Conservation (phyloP, 2,113 vertebrate genomes). For the Cricetomys ansorgei region DNA sequence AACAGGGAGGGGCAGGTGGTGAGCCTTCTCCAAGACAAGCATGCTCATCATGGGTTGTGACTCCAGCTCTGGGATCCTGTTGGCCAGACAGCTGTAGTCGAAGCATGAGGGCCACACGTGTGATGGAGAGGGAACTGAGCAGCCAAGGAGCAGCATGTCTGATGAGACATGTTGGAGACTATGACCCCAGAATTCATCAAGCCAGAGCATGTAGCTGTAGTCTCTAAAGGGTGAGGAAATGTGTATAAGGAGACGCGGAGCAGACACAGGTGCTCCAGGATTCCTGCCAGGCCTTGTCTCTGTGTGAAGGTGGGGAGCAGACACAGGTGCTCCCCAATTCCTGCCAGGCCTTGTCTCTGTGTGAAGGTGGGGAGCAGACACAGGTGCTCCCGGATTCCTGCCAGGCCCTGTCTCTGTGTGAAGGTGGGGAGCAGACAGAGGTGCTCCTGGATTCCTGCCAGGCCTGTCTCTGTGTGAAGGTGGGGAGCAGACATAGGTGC, state of each 20-base stretch:
- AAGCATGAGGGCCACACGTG: conserved; percentile 87
- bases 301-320: not conserved
- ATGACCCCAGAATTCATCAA: conserved; percentile 65
- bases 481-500: too few species aligned
- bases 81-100: conserved; percentile 88
- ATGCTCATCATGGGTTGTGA: conserved; percentile 92
- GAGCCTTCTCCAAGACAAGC: conserved; percentile 77
- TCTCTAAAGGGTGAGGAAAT: conserved; percentile 34
- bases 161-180: not conserved
- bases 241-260: fast-evolving
- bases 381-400: conserved; percentile 13
- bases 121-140: conserved; percentile 80
- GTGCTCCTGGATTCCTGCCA: not conserved
- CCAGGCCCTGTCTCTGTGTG: not conserved
- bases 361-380: not conserved
- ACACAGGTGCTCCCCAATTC: conserved; percentile 11
- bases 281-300: not conserved
- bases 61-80: conserved; percentile 89
- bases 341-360: not conserved
- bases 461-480: not conserved
- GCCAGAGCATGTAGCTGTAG: conserved; percentile 25
- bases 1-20: conserved; percentile 62
- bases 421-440: conserved; percentile 8
- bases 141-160: conserved; percentile 82
- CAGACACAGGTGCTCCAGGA: conserved; percentile 4